phyloP scores from a whole-genome alignment of 2,888 invertebrate genomes.

The Bimastos eiseni region DNA sequence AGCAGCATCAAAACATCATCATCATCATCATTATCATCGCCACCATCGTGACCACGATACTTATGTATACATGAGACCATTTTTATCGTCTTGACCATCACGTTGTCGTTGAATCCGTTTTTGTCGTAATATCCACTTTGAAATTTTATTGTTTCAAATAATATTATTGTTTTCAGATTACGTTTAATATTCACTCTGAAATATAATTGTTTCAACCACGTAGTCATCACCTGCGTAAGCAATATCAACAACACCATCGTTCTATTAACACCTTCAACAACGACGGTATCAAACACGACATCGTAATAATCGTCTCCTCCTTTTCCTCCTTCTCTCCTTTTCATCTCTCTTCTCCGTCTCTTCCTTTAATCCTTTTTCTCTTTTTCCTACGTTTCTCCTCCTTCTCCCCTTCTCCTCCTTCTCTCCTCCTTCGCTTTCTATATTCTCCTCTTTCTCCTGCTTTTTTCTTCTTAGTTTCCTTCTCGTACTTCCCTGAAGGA shows the following conservation, averaged over 20 bases:
- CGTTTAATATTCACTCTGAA: not conserved
- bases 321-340: too few species aligned
- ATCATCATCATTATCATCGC: not conserved
- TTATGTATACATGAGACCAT: too few species aligned
- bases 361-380: too few species aligned
- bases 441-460: too few species aligned
- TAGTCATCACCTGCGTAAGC: not conserved
- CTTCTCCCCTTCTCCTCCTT: not conserved
- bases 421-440: not conserved
- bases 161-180: too few species aligned
- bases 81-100: not conserved
- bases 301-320: not conserved
- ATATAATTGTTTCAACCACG: not conserved
- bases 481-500: too few species aligned
- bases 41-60: not conserved
- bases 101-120: not conserved
- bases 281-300: not conserved
- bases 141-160: too few species aligned
- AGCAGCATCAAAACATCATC: too few species aligned
- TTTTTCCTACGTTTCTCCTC: too few species aligned
- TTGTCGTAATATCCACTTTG: too few species aligned
- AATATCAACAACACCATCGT: not conserved
- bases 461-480: not conserved
- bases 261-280: not conserved
- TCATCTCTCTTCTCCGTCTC: too few species aligned